Evolutionary conservation across 2,797 vertebrate species (phyloP).

Genomic region (Margarornis squamiger): DNA sequence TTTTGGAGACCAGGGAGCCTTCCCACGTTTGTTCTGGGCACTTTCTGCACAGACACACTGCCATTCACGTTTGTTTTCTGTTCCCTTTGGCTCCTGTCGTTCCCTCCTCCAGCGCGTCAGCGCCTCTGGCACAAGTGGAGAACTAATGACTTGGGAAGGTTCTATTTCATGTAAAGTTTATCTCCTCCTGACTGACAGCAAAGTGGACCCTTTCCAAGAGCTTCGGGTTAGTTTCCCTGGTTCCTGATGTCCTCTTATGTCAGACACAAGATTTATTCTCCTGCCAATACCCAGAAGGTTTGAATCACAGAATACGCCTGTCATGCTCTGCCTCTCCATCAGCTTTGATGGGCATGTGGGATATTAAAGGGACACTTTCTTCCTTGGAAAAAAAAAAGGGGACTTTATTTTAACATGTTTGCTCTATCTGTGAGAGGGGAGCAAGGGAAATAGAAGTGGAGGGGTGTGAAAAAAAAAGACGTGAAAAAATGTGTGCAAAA

Average conservation of each 20-base stretch:
- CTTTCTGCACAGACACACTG: not conserved
- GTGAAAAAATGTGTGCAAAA: not conserved
- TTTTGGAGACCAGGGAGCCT: not conserved
- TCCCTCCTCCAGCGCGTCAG: conserved; percentile 40
- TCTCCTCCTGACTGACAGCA: conserved; percentile 55
- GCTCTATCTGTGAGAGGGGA: not conserved
- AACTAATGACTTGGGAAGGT: conserved; percentile 36
- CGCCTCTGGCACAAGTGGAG: conserved; percentile 33
- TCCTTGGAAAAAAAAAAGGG: not conserved
- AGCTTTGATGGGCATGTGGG: not conserved
- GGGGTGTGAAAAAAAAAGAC: not conserved
- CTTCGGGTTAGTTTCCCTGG: conserved; percentile 37
- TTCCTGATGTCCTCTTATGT: conserved; percentile 35
- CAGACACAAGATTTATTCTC: conserved; percentile 54
- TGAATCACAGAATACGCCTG: not conserved
- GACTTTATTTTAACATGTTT: conserved; percentile 17
- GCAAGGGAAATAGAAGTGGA: not conserved
- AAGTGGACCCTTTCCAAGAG: conserved; percentile 44
- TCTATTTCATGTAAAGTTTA: conserved; percentile 53
- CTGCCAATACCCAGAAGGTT: conserved; percentile 41
- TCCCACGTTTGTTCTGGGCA: not conserved
- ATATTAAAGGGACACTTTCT: conserved; percentile 26
- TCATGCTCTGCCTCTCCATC: not conserved
- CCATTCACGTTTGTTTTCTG: conserved; percentile 50
- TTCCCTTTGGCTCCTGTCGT: conserved; percentile 52